Evolutionary conservation across 2,113 vertebrate species (phyloP).

Genomic region (Vulpes vulpes): DNA sequence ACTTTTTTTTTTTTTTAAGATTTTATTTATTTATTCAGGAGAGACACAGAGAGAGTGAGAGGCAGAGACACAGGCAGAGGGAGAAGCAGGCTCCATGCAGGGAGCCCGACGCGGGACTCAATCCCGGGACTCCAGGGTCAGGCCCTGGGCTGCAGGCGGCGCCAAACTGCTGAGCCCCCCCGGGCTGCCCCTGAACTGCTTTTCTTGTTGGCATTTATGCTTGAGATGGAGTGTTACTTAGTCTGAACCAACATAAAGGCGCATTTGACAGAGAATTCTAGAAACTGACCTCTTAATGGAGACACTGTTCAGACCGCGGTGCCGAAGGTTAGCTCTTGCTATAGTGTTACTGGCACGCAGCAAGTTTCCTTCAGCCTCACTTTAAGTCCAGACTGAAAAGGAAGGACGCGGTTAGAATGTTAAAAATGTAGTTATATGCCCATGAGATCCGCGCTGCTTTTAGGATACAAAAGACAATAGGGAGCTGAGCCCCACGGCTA

Average conservation of each 20-base stretch:
- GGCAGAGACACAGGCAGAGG: too few relatives aligned
- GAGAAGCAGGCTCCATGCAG: too few relatives aligned
- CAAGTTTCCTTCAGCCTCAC: constrained; percentile 22
- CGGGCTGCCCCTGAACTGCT: neutral
- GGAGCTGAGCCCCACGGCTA: neutral
- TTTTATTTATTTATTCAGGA: too few relatives aligned
- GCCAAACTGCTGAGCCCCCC: too few relatives aligned
- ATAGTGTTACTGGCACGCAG: neutral
- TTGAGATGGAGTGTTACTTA: neutral
- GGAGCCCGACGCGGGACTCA: too few relatives aligned
- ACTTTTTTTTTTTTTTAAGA: neutral
- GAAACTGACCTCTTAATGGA: neutral
- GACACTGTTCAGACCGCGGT: neutral
- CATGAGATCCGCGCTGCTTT: neutral
- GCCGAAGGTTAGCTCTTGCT: neutral
- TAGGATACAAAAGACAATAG: constrained; percentile 21
- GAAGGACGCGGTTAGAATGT: neutral
- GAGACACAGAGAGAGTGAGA: too few relatives aligned
- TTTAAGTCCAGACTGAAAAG: constrained; percentile 41
- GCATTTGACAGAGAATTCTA: neutral
- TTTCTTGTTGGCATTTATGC: neutral
- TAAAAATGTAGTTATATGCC: neutral
- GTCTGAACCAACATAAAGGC: neutral
- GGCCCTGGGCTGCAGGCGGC: too few relatives aligned
- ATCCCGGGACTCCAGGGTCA: too few relatives aligned